These are phyloP conservation scores for Aramus guarauna DNA, from an alignment of 2,113 vertebrate genomes.

Conservation along the genomic window DNA sequence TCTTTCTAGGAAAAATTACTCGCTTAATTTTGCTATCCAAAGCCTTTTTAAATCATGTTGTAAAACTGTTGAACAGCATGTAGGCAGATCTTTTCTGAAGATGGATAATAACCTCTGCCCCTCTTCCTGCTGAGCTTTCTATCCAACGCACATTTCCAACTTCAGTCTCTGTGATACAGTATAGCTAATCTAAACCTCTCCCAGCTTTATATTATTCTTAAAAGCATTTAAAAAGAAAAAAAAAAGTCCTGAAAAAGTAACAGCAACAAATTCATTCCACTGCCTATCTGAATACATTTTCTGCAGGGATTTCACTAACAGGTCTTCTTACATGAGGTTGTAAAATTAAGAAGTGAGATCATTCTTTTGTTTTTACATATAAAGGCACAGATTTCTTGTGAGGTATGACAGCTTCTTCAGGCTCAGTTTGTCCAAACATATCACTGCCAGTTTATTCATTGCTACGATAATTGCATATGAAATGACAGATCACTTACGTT, in stretches of 20 bases:
- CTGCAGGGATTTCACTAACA: neutral
- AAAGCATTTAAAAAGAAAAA: neutral
- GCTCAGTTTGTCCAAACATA: neutral
- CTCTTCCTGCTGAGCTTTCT: neutral
- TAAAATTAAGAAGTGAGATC: neutral
- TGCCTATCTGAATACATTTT: neutral
- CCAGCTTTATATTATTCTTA: neutral
- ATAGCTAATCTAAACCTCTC: neutral
- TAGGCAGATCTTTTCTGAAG: neutral
- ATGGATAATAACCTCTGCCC: neutral
- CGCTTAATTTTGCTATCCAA: neutral
- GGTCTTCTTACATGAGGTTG: neutral
- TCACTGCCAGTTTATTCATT: neutral
- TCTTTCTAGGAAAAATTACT: slow-evolving; percentile 6
- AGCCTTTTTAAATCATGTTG: neutral
- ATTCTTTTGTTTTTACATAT: neutral
- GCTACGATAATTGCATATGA: neutral
- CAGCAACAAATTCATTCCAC: neutral
- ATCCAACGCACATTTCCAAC: neutral
- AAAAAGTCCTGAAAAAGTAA: neutral
- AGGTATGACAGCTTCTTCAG: neutral
- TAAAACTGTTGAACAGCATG: neutral
- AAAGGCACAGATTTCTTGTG: neutral
- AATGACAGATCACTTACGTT: neutral
- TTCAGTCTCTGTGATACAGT: neutral